phyloP scores from a whole-genome alignment of 2,888 invertebrate genomes.

The Sycophila texana region DNA sequence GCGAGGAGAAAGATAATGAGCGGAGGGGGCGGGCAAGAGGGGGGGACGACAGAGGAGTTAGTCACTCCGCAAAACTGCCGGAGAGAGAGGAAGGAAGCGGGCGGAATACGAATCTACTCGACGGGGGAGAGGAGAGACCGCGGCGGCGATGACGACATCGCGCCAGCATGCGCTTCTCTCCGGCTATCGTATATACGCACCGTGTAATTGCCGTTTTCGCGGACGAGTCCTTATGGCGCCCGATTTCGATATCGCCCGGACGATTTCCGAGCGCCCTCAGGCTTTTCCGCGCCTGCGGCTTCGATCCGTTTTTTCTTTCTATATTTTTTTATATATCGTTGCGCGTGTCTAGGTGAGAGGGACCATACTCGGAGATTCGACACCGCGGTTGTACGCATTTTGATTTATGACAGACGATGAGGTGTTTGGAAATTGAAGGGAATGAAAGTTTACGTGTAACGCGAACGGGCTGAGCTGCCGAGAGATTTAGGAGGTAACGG shows the following conservation, averaged over 20 bases:
- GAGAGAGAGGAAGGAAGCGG: slow-evolving; percentile 53
- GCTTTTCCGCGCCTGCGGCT: background rate
- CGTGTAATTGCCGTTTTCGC: too few relatives aligned
- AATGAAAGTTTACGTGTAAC: too few relatives aligned
- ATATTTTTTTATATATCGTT: too few relatives aligned
- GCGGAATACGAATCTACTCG: slow-evolving; percentile 49
- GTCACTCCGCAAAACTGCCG: too few relatives aligned
- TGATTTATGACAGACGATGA: background rate
- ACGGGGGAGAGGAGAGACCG: slow-evolving; percentile 3
- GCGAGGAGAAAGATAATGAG: slow-evolving; percentile 1
- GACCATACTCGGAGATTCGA: background rate
- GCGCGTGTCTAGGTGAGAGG: background rate
- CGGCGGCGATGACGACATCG: slow-evolving; percentile 57
- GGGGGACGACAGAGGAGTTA: slow-evolving; percentile 5
- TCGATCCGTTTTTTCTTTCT: background rate
- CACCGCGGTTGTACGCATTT: background rate
- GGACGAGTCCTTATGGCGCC: background rate
- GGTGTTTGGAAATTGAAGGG: background rate
- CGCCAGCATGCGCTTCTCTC: background rate
- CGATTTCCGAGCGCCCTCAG: background rate
- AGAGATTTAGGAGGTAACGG: too few relatives aligned
- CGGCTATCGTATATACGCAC: too few relatives aligned
- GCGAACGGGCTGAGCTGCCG: too few relatives aligned
- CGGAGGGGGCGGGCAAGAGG: slow-evolving; percentile 9
- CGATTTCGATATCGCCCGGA: background rate